Evolutionary conservation across 1,140 invertebrate species (phyloP), one percentile per base, ranked within the genome.

Genomic region (Scaptomyza graminum): DNA sequence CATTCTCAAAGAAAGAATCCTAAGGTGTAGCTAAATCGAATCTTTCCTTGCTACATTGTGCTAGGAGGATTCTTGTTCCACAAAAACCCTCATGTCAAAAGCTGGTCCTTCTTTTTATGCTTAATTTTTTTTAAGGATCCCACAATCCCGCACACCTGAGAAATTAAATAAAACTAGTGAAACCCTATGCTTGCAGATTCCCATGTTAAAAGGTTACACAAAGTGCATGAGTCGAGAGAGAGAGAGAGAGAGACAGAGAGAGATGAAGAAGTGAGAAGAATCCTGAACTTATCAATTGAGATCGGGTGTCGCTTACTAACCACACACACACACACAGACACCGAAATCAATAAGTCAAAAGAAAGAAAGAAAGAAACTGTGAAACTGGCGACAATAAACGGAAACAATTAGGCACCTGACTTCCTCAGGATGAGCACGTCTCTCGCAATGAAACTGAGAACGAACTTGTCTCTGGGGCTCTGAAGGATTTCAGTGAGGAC

Each of bases 331-430:
- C 3, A n/a, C 12, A 37, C 47, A 41, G 5, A 13, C 57, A 56
- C 46, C 55, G 63, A 81, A 82, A 81, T 81, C 82, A 88, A 87
- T 82, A 78, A 79, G 31, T 67, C 12, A 34, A 50, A 12, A 13
- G 49, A 39, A 39, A 50, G 39, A 34, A 34, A 11, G 12, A 37
- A 8, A 52, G 60, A 60, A 56, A 75, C 67, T 70, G 72, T 74
- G 44, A 69, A 56, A 69, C 57, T 57, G 72, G 37, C 57, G 52
- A 66, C 60, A 75, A 65, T 74, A 79, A 79, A 79, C 80, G 83
- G 83, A 88, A 88, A 88, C 83, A 88, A 88, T 88, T 88, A 88
- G 83, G 76, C 83, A 88, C 79, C 83, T 88, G 83, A 88, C 83
- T 88, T 88, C 83, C 83, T 88, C 83, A 88, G 83, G 83, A 88